Evolutionary conservation across 1,140 invertebrate genomes (phyloP).

Genomic region (Parapsyche elsis): DNA sequence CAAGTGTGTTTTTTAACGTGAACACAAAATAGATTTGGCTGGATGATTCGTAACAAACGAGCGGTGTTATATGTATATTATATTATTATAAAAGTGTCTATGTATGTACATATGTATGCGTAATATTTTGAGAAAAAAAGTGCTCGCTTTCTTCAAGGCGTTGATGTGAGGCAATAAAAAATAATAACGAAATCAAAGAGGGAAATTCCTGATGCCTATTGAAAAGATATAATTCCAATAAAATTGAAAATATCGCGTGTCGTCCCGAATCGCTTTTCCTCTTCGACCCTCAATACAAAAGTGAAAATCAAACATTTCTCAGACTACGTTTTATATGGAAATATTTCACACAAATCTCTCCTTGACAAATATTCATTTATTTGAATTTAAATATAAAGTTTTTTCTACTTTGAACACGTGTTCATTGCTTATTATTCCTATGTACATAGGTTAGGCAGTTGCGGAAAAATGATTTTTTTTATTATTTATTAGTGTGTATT

Average conservation of each 20-base stretch:
- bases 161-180: not conserved
- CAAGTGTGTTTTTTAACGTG: not conserved
- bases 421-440: no score
- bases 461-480: no score
- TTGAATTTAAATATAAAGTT: no score
- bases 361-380: no score
- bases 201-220: constrained; percentile 21
- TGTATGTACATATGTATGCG: not conserved
- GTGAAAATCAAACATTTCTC: constrained; percentile 19
- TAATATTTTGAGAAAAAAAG: not conserved
- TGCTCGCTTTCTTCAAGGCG: not conserved
- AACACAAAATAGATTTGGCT: not conserved
- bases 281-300: not conserved
- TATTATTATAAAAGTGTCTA: not conserved
- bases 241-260: constrained; percentile 42
- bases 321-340: constrained; percentile 16
- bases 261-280: not conserved
- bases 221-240: constrained; percentile 42
- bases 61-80: not conserved
- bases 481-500: no score
- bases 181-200: not conserved
- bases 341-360: not conserved
- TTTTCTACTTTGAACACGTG: no score
- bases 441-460: no score
- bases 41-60: not conserved